Conservation (phyloP, 2,113 vertebrate species). For the Bos taurus region ARS-UCD2.0 NC_037343.1:75436001-75436500, state of each 20-base stretch:
- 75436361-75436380: neutral
- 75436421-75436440: neutral
- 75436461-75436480: neutral
- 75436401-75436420: neutral
- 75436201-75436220: neutral
- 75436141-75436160: neutral
- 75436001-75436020: neutral
- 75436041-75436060: neutral
- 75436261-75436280: neutral
- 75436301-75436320: neutral
- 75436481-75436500: neutral
- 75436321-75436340: neutral
- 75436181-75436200: neutral
- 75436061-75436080: neutral
- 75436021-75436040: neutral
- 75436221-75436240: neutral
- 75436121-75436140: neutral
- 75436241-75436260: neutral
- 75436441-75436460: neutral
- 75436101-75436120: neutral
- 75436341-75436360: neutral
- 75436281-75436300: neutral
- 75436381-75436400: neutral
- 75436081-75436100: neutral
- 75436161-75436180: neutral